Evolutionary conservation across 2,888 invertebrate species (phyloP), one percentile per base, ranked within the genome.

Genomic region (Melitaea athalia): DNA sequence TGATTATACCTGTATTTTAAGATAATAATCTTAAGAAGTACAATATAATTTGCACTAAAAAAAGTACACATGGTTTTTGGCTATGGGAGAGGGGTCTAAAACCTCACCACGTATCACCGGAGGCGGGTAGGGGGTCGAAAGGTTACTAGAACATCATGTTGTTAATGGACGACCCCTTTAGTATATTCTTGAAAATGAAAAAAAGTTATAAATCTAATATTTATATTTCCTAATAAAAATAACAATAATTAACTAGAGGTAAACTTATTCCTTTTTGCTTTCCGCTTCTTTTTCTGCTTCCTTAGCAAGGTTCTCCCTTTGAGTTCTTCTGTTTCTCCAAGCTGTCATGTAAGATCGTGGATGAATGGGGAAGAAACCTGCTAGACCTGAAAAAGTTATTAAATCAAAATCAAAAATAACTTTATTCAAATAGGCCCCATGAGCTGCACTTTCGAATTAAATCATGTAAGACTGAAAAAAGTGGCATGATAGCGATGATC

Each of bases 351-450:
- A 97, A 0, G 96, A 95, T 61, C 93, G 93, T 0, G 98, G 98
- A 86, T 98, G 97, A 72, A 98, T 95, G 0, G 98, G 98, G 62
- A 96, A 94, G 80, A 97, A 96, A 4, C 98, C 98, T 59, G 96
- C 88, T 6, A 97, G 81, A 69, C 97, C 96, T 94, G 88, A 79
- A 83, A 67, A 55, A 47, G 10, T 5, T 61, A 63, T n/a, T 7
- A 52, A 33, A 50, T 49, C 14, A 38, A 33, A n/a, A n/a, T n/a
- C n/a, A n/a, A n/a, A n/a, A n/a, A n/a, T n/a, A n/a, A n/a, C n/a
- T n/a, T n/a, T n/a, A n/a, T n/a, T n/a, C n/a, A n/a, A n/a, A n/a
- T n/a, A n/a, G n/a, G n/a, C n/a, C n/a, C n/a, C n/a, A n/a, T n/a
- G n/a, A n/a, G n/a, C n/a, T n/a, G n/a, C n/a, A n/a, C n/a, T n/a